These are phyloP conservation scores for Nephila pilipes DNA, from an alignment of 1,140 invertebrate genomes.

Conservation along the genomic window DNA sequence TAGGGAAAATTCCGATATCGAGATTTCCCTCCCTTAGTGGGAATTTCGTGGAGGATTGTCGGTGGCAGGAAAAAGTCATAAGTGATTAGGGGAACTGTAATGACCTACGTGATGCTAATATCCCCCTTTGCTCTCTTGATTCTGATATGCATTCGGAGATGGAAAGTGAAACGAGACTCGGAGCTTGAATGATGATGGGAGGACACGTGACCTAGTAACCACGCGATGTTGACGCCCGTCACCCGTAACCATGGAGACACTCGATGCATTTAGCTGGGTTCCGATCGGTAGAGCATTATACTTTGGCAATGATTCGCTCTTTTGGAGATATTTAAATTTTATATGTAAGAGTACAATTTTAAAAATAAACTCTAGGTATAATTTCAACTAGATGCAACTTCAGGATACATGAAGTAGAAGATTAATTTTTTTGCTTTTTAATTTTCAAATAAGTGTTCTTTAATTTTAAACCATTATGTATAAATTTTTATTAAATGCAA, in stretches of 20 bases:
- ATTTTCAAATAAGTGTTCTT: no score
- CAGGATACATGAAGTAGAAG: no score
- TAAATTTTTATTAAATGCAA: no score
- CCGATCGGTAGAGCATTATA: not conserved
- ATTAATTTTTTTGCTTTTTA: no score
- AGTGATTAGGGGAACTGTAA: conserved; percentile 7
- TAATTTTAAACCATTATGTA: no score
- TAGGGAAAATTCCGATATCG: not conserved
- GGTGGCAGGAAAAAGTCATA: not conserved
- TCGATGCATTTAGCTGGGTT: conserved; percentile 50
- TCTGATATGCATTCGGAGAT: conserved; percentile 16
- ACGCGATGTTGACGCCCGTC: conserved; percentile 66
- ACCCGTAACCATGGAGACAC: conserved; percentile 54
- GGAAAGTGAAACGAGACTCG: conserved; percentile 41
- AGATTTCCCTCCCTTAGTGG: no score
- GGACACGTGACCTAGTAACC: conserved; percentile 62
- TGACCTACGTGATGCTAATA: conserved; percentile 28
- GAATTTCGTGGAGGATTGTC: not conserved
- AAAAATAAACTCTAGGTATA: no score
- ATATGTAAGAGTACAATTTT: not conserved
- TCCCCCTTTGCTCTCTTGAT: not conserved
- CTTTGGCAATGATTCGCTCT: not conserved
- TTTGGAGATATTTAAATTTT: not conserved
- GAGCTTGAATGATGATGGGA: conserved; percentile 41
- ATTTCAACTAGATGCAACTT: no score